Conservation (phyloP, 1,140 invertebrate genomes). For the Drosophila punjabiensis region DNA sequence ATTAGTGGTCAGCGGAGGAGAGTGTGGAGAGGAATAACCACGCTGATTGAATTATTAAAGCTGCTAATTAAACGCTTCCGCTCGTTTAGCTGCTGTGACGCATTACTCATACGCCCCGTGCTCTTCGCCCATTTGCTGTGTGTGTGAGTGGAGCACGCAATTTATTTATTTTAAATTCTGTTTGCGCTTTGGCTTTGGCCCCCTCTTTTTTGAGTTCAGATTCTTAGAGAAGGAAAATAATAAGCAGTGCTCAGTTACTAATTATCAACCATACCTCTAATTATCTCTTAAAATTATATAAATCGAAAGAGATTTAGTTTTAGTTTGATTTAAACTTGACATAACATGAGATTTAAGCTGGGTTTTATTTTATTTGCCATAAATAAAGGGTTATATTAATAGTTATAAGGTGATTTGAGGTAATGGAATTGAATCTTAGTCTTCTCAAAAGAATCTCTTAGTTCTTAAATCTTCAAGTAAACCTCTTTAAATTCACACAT, state of each 20-base stretch:
- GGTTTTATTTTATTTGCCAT: neutral
- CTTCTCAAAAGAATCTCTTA: neutral
- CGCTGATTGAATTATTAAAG: constrained; percentile 81
- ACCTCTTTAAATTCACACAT: neutral
- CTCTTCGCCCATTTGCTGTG: constrained; percentile 17
- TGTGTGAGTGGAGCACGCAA: constrained; percentile 56
- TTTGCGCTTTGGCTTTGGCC: constrained; percentile 29
- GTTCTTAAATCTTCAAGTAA: neutral
- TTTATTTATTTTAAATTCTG: constrained; percentile 80
- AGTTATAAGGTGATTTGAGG: neutral
- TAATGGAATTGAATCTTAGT: neutral
- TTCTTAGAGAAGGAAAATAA: neutral
- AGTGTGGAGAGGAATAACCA: constrained; percentile 4
- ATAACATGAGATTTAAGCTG: neutral
- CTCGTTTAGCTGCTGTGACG: constrained; percentile 68
- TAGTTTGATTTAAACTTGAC: neutral
- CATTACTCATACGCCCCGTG: constrained; percentile 70
- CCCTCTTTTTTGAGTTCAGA: neutral
- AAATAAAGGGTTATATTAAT: neutral
- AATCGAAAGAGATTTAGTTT: neutral
- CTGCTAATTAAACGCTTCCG: constrained; percentile 81
- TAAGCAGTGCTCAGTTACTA: neutral
- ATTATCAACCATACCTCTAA: neutral
- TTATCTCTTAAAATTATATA: neutral
- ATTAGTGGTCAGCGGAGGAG: constrained; percentile 54